A percentile compares a stretch with the other conserved stretches of the same genome.
phyloP scores from a whole-genome alignment of 2,113 vertebrate species.

The Albula glossodonta region DNA sequence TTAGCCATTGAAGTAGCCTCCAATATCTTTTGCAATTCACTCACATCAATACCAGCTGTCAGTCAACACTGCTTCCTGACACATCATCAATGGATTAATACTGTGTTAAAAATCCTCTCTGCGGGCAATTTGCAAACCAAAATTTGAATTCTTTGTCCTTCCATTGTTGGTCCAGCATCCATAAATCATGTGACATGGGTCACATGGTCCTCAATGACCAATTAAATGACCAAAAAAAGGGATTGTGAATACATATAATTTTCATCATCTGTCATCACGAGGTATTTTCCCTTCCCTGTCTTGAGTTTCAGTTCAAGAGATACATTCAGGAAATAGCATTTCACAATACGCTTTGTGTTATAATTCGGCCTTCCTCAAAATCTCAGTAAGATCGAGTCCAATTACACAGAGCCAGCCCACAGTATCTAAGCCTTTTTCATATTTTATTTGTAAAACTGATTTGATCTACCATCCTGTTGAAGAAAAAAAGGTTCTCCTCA shows the following conservation, averaged over 20 bases:
- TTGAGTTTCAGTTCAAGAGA: background rate
- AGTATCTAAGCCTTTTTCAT: too few species aligned
- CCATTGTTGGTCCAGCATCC: background rate
- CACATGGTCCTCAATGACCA: background rate
- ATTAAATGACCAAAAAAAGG: background rate
- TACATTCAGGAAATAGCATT: background rate
- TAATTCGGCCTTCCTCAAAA: too few species aligned
- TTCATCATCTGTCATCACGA: background rate
- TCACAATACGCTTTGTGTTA: too few species aligned
- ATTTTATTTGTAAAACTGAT: background rate
- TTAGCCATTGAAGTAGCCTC: background rate
- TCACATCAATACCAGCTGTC: background rate
- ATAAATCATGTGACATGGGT: background rate
- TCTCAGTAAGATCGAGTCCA: too few species aligned
- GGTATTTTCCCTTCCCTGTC: background rate
- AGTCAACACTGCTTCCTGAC: conserved; percentile 14
- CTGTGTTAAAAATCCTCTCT: conserved; percentile 10
- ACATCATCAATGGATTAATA: conserved; percentile 7
- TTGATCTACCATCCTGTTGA: background rate
- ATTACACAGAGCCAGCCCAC: too few species aligned
- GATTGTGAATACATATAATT: conserved; percentile 12
- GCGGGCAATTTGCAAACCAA: conserved; percentile 6
- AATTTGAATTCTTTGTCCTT: conserved; percentile 9
- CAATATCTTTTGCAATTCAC: background rate
- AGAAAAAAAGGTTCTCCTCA: too few species aligned